Evolutionary conservation across 1,140 invertebrate genomes (phyloP).

Genomic region (Propsilocerus akamusi): DNA sequence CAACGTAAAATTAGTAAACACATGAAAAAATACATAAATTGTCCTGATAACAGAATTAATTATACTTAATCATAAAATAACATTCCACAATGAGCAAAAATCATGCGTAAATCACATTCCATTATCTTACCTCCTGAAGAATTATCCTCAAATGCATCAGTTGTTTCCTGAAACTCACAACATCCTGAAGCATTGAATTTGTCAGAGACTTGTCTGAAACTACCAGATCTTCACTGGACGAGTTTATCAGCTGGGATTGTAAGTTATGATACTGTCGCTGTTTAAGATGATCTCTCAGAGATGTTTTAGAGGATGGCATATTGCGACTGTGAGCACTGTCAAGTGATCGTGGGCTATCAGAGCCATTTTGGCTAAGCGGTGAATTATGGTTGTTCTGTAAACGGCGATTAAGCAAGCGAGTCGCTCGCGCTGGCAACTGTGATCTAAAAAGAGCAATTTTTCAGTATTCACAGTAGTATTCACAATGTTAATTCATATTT

Average conservation of each 20-base stretch:
- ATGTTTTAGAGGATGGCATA: slow-evolving; percentile 6
- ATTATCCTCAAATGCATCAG: slow-evolving; percentile 39
- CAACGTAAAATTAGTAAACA: slow-evolving; percentile 9
- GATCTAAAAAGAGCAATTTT: slow-evolving; percentile 14
- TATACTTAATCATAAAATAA: neutral
- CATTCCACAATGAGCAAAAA: slow-evolving; percentile 3
- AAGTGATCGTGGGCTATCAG: slow-evolving; percentile 18
- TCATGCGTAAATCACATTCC: neutral
- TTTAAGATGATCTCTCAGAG: slow-evolving; percentile 1
- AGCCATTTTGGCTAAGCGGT: slow-evolving; percentile 11
- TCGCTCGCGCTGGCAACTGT: slow-evolving; percentile 21
- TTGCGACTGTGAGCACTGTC: slow-evolving; percentile 13
- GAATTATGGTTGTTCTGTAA: slow-evolving; percentile 14
- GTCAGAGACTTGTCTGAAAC: slow-evolving; percentile 23
- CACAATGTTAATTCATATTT: neutral
- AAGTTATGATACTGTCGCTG: slow-evolving; percentile 5
- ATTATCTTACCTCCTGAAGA: slow-evolving; percentile 35
- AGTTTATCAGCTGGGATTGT: slow-evolving; percentile 15
- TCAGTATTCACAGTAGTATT: neutral
- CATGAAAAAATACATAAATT: slow-evolving; percentile 4
- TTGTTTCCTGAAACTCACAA: slow-evolving; percentile 46
- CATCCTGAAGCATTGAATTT: slow-evolving; percentile 40
- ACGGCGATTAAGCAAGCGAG: slow-evolving; percentile 20
- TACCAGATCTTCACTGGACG: slow-evolving; percentile 23
- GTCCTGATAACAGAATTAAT: slow-evolving; percentile 1